Evolutionary conservation across 2,113 vertebrate species (phyloP).

Genomic region (Ictidomys tridecemlineatus): DNA sequence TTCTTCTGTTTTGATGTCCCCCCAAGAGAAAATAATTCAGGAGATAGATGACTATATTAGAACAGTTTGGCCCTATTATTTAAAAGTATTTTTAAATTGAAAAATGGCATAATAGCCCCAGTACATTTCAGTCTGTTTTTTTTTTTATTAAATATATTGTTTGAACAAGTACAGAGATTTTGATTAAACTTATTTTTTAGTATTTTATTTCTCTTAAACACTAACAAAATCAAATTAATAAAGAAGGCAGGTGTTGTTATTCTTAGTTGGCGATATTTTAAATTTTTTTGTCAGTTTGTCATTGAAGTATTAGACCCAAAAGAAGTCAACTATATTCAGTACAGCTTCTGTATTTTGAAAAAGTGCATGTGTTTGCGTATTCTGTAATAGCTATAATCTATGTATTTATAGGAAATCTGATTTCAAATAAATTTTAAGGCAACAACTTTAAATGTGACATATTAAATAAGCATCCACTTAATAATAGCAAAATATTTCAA

Average conservation of each 20-base stretch:
- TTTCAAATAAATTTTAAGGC: slow-evolving; percentile 27
- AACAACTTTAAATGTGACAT: neutral
- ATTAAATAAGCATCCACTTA: neutral
- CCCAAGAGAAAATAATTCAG: neutral
- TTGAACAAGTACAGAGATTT: too few relatives aligned
- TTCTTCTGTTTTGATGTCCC: neutral
- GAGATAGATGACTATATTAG: neutral
- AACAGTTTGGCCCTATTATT: neutral
- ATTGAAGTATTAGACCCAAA: neutral
- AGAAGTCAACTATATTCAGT: neutral
- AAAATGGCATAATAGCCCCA: slow-evolving; percentile 21
- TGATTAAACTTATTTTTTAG: too few relatives aligned
- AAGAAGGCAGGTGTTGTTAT: too few relatives aligned
- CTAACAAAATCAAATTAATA: too few relatives aligned
- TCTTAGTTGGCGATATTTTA: neutral
- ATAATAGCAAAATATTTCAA: neutral
- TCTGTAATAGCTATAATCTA: slow-evolving; percentile 7
- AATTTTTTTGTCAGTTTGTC: neutral
- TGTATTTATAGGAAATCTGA: neutral
- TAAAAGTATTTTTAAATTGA: neutral
- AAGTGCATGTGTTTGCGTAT: neutral
- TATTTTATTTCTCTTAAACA: too few relatives aligned
- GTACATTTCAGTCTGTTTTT: slow-evolving; percentile 34
- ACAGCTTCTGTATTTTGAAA: slow-evolving; percentile 34
- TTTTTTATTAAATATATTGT: neutral